These are phyloP conservation scores for Stictocephala bisonia DNA, from an alignment of 2,888 invertebrate genomes.

Conservation along the genomic window DNA sequence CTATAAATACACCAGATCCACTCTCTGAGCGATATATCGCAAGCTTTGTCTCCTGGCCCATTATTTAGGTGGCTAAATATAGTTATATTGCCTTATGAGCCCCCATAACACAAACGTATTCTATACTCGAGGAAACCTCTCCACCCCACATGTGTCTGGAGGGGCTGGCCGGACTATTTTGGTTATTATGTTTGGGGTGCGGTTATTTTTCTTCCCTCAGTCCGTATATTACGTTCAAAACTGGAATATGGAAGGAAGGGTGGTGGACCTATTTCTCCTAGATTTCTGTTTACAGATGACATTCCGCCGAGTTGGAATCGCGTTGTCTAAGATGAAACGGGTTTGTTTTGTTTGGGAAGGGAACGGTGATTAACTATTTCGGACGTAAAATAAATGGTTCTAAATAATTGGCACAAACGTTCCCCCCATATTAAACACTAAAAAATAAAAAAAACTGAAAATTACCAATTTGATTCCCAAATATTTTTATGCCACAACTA, in stretches of 20 bases:
- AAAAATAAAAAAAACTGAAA: no score
- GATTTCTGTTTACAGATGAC: no score
- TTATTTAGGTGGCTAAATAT: slow-evolving; percentile 41
- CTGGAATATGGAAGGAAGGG: slow-evolving; percentile 34
- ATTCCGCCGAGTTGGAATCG: no score
- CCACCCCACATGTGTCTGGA: slow-evolving; percentile 44
- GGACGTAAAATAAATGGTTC: no score
- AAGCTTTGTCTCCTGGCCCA: slow-evolving; percentile 42
- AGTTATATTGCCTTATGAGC: slow-evolving; percentile 32
- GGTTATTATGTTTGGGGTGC: slow-evolving; percentile 39
- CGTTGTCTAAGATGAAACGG: no score
- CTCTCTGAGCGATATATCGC: slow-evolving; percentile 33
- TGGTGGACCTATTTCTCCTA: no score
- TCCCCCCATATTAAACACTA: no score
- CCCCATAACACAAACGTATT: slow-evolving; percentile 45
- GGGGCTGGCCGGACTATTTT: slow-evolving; percentile 38
- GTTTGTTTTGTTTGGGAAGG: no score
- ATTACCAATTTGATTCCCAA: no score
- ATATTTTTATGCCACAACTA: no score
- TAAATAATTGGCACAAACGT: no score
- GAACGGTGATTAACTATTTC: no score
- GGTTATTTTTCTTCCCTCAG: slow-evolving; percentile 35
- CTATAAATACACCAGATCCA: slow-evolving; percentile 35
- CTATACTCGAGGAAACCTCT: slow-evolving; percentile 42
- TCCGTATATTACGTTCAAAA: slow-evolving; percentile 32